A percentile compares a stretch with the other conserved stretches of the same genome.
Conservation (phyloP, 2,113 vertebrate genomes). For the Herpetotheres cachinnans region DNA sequence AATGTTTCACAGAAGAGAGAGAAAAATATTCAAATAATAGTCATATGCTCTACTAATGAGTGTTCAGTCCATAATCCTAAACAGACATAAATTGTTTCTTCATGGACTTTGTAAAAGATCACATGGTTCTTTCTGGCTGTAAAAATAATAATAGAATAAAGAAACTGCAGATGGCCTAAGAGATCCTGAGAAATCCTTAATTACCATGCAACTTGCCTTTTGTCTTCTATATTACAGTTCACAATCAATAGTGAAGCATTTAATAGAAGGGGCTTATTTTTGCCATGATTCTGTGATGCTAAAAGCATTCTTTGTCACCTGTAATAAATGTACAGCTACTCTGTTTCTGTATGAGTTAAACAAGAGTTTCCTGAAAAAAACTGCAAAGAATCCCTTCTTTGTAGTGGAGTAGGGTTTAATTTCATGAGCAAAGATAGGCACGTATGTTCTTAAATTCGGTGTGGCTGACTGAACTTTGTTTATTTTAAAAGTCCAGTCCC, state of each 20-base stretch:
- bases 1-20: neutral
- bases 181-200: slow-evolving; percentile 32
- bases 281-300: neutral
- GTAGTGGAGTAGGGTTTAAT: neutral
- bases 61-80: slow-evolving; percentile 11
- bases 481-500: neutral
- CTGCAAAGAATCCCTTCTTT: neutral
- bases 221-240: neutral
- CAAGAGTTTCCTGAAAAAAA: neutral
- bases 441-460: neutral
- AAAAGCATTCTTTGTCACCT: neutral
- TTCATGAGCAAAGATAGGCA: neutral
- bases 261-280: neutral
- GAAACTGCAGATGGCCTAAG: neutral
- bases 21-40: neutral
- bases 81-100: slow-evolving; percentile 29
- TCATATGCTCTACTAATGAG: neutral
- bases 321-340: neutral
- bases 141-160: slow-evolving; percentile 37
- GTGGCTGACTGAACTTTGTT: neutral
- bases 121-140: neutral
- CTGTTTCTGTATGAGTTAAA: neutral
- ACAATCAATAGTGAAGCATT: neutral
- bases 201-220: neutral
- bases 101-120: slow-evolving; percentile 9